Evolutionary conservation across 2,797 vertebrate genomes (phyloP), one percentile per base, ranked within the genome.

Genomic region (Streptopelia turtur): DNA sequence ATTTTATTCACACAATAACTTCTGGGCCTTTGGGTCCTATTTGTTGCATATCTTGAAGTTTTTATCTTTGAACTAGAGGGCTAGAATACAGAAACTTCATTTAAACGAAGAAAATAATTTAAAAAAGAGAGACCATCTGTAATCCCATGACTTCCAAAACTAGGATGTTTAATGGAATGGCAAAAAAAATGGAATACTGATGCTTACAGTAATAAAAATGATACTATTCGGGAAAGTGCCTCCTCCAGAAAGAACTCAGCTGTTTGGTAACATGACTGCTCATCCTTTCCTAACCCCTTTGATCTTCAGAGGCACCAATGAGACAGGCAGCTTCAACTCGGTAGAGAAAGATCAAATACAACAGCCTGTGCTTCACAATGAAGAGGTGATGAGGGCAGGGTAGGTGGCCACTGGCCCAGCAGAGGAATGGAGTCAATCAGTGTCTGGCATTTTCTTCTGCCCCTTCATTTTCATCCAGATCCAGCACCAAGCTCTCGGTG

Each of bases 371-470:
- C 28, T 79, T 88, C 85, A 35, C 91, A 94, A 95, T 90, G 80
- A 95, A 76, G 69, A 92, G 76, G 66, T 87, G 95, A 91, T 13
- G 66, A 94, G 77, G 90, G 66, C 87, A 94, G 89, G 39, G 63
- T 6, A 88, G 52, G 91, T 94, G 89, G 94, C 89, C 70, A 88
- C 22, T 77, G 91, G 93, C 89, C 89, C 89, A 88, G 61, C 63
- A 76, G 28, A 94, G 66, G 65, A 93, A 91, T 1, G 7, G 74
- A 94, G 71, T 87, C 77, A 90, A 28, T 78, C 93, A 92, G 3
- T 90, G 89, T 77, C 79, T 89, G 63, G 63, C 49, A 87, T 92
- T 87, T 83, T 88, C 61, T 83, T 59, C 83, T 16, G 5, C 43
- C 22, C 56, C 56, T 81, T 91, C 80, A 81, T 94, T 82, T 63